These are phyloP conservation scores for Caenorhabditis becei DNA, from an alignment of 2,888 invertebrate genomes.

Conservation along the genomic window DNA sequence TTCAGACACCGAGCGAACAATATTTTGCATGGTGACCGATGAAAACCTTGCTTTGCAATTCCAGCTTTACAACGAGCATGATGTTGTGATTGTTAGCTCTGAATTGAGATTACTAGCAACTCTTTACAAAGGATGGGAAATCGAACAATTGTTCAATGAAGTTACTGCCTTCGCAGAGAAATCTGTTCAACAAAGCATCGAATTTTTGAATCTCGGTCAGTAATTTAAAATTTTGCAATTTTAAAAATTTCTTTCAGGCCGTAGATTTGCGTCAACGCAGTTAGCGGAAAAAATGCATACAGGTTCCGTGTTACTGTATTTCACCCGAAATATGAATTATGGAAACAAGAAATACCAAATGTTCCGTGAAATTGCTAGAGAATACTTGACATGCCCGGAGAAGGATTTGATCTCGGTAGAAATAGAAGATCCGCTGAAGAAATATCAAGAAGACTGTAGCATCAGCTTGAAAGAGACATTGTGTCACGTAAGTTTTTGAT, in stretches of 20 bases:
- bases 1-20: slow-evolving; percentile 49
- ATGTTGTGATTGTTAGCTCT: slow-evolving; percentile 44
- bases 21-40: slow-evolving; percentile 52
- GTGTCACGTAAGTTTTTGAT: slow-evolving; percentile 34
- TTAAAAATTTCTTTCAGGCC: slow-evolving; percentile 8
- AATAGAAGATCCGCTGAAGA: background rate
- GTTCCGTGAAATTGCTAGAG: slow-evolving; percentile 18
- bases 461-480: slow-evolving; percentile 12
- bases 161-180: slow-evolving; percentile 1
- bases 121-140: slow-evolving; percentile 33
- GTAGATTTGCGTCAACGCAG: slow-evolving; percentile 29
- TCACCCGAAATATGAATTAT: slow-evolving; percentile 9
- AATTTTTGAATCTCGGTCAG: slow-evolving; percentile 41
- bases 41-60: slow-evolving; percentile 25
- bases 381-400: slow-evolving; percentile 30
- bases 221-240: background rate
- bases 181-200: background rate
- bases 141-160: slow-evolving; percentile 12
- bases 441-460: slow-evolving; percentile 23
- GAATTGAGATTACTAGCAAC: slow-evolving; percentile 34
- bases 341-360: slow-evolving; percentile 23
- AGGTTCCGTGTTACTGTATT: slow-evolving; percentile 36
- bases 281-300: slow-evolving; percentile 29
- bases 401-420: slow-evolving; percentile 13
- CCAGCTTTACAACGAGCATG: slow-evolving; percentile 45